Conservation (phyloP, 2,888 invertebrate genomes). For the Eilema depressum region DNA sequence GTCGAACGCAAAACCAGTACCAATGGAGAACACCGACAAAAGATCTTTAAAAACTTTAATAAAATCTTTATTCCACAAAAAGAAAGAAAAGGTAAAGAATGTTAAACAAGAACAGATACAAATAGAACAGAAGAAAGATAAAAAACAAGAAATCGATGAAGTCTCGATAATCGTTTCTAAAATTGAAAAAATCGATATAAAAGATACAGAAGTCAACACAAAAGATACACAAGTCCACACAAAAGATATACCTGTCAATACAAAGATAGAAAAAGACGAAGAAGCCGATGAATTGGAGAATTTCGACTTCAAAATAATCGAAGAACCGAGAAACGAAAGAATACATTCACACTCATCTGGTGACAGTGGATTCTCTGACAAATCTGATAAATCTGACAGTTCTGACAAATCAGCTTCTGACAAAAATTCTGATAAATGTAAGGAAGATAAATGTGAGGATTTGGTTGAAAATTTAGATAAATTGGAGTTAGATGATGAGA, state of each 20-base stretch:
- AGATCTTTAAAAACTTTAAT: conserved; percentile 61
- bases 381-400: conserved; percentile 34
- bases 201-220: conserved; percentile 33
- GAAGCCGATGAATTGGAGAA: conserved; percentile 67
- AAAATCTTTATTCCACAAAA: conserved; percentile 47
- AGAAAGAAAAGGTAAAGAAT: conserved; percentile 56
- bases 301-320: conserved; percentile 65
- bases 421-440: conserved; percentile 16
- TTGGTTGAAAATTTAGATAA: conserved; percentile 29
- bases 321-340: conserved; percentile 61
- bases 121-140: conserved; percentile 20
- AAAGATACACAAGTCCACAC: conserved; percentile 24
- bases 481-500: conserved; percentile 46
- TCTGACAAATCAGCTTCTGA: conserved; percentile 19
- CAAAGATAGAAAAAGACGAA: conserved; percentile 42
- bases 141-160: conserved; percentile 30
- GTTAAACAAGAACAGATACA: conserved; percentile 27
- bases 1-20: conserved; percentile 54
- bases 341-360: conserved; percentile 73
- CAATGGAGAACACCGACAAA: conserved; percentile 68
- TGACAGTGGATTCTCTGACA: conserved; percentile 76
- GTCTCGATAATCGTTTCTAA: conserved; percentile 59
- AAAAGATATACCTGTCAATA: conserved; percentile 27
- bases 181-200: conserved; percentile 53
- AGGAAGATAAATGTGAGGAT: too few species aligned